Percentiles rank a stretch among this genome's conserved stretches.
phyloP scores from a whole-genome alignment of 2,888 invertebrate genomes.

The Crossocerus cetratus region DNA sequence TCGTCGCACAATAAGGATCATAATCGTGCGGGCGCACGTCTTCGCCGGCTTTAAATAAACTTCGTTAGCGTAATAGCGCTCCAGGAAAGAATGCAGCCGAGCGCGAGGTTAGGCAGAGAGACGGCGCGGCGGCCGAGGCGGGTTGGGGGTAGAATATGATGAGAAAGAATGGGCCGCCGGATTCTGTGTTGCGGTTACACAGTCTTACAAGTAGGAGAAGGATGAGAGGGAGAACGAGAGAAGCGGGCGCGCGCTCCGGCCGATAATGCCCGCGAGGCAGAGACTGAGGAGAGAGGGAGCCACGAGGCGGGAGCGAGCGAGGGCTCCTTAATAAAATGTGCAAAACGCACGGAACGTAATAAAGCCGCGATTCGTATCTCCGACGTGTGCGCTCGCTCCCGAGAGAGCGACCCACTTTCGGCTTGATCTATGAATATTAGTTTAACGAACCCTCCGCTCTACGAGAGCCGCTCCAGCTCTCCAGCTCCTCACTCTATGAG shows the following conservation, averaged over 20 bases:
- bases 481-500: no score
- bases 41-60: slow-evolving; percentile 28
- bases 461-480: no score
- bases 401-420: slow-evolving; percentile 29
- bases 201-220: not conserved
- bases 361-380: slow-evolving; percentile 10
- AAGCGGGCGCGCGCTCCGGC: no score
- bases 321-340: slow-evolving; percentile 28
- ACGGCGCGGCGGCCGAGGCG: slow-evolving; percentile 1
- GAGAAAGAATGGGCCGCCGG: not conserved
- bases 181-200: slow-evolving; percentile 1
- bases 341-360: slow-evolving; percentile 28
- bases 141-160: slow-evolving; percentile 11
- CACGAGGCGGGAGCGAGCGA: no score
- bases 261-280: no score
- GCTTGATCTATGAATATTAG: slow-evolving; percentile 40
- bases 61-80: slow-evolving; percentile 38
- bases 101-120: no score
- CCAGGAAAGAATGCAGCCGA: slow-evolving; percentile 16
- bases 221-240: no score
- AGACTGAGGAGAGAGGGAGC: no score
- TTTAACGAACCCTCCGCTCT: slow-evolving; percentile 37
- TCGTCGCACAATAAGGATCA: slow-evolving; percentile 9
- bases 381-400: slow-evolving; percentile 13
- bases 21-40: not conserved